Percentiles rank a stretch among this genome's conserved stretches.
These are phyloP conservation scores for Nylanderia fulva DNA, from an alignment of 1,140 invertebrate species.

Conservation along the genomic window DNA sequence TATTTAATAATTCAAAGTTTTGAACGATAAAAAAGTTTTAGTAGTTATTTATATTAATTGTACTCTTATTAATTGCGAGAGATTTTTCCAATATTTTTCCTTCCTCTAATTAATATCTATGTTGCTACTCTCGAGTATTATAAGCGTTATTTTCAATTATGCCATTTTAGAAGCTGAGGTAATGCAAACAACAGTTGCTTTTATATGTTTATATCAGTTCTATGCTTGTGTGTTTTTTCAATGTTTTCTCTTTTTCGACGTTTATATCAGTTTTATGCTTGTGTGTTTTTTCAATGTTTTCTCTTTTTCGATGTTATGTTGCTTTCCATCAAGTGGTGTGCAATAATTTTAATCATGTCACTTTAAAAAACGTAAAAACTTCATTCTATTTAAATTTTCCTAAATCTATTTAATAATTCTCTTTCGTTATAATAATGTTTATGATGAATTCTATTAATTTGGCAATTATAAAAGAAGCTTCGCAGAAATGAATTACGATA, in stretches of 20 bases:
- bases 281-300: background rate
- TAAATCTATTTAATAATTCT: background rate
- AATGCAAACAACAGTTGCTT: background rate
- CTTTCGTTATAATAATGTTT: background rate
- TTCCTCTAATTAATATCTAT: background rate
- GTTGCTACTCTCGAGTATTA: background rate
- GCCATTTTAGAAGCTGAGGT: background rate
- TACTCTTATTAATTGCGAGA: conserved; percentile 34
- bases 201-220: background rate
- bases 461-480: background rate
- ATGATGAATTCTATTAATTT: background rate
- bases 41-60: background rate
- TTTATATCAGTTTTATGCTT: background rate
- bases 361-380: background rate
- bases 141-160: conserved; percentile 36
- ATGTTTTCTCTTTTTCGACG: background rate
- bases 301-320: background rate
- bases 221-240: background rate
- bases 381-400: background rate
- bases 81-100: conserved; percentile 31
- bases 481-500: background rate
- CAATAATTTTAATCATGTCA: background rate
- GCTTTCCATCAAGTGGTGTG: background rate
- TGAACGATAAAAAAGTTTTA: background rate
- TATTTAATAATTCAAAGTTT: conserved; percentile 30